phyloP scores from a whole-genome alignment of 2,888 invertebrate genomes.

The Smittia aterrima region DNA sequence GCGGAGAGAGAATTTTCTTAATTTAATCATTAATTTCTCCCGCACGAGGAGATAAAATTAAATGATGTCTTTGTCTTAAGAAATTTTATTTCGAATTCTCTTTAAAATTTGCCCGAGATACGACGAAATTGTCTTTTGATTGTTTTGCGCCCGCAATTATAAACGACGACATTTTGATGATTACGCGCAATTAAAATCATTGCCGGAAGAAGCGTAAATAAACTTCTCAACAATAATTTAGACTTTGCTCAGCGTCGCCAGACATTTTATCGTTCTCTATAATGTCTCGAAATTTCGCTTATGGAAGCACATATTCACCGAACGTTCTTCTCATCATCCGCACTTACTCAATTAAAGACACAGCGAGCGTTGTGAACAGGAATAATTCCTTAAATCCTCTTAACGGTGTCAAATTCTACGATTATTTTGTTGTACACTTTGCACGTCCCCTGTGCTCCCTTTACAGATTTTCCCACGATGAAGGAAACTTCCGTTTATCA shows the following conservation, averaged over 20 bases:
- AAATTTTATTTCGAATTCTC: background rate
- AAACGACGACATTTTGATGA: slow-evolving; percentile 1
- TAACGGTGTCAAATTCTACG: slow-evolving; percentile 6
- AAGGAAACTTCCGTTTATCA: background rate
- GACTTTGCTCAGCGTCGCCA: too few species aligned
- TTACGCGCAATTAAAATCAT: slow-evolving; percentile 22
- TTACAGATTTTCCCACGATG: background rate
- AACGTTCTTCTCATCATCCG: too few species aligned
- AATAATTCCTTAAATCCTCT: slow-evolving; percentile 27
- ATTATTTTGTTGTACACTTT: background rate
- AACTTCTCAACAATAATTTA: too few species aligned
- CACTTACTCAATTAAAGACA: background rate
- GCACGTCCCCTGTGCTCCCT: background rate
- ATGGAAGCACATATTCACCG: too few species aligned
- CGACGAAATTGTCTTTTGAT: too few species aligned
- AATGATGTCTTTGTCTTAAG: background rate
- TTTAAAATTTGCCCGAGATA: too few species aligned
- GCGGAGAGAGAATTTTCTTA: too few species aligned
- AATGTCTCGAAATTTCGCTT: too few species aligned
- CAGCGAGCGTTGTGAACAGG: background rate
- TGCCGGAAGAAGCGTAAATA: background rate
- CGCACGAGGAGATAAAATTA: too few species aligned
- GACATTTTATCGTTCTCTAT: too few species aligned
- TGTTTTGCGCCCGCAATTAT: too few species aligned
- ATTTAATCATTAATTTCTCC: too few species aligned